phyloP scores from a whole-genome alignment of 2,888 invertebrate species.

The Chrysodeixis includens region DNA sequence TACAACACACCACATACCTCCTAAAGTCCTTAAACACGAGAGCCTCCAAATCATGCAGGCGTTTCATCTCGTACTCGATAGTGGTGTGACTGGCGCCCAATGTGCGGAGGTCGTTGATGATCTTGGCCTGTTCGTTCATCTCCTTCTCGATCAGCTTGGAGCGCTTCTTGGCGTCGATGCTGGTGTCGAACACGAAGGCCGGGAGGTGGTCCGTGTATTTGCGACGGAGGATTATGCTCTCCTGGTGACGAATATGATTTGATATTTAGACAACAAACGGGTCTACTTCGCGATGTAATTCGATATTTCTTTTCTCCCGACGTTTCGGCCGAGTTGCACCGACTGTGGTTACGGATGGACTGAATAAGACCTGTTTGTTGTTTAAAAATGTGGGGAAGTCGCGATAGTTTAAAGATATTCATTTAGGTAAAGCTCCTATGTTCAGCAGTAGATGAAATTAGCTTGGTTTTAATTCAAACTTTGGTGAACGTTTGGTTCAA shows the following conservation, averaged over 20 bases:
- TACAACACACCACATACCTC: constrained; percentile 78
- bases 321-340: too few species aligned
- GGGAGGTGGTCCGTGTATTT: constrained; percentile 94
- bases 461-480: too few species aligned
- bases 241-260: constrained; percentile 74
- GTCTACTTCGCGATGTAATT: too few species aligned
- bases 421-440: background rate
- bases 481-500: too few species aligned
- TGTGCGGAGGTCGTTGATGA: constrained; percentile 96
- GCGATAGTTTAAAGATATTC: too few species aligned
- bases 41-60: constrained; percentile 97
- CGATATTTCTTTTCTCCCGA: too few species aligned
- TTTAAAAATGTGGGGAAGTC: too few species aligned
- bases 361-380: too few species aligned
- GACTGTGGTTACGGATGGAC: too few species aligned
- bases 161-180: constrained; percentile 94
- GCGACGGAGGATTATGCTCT: constrained; percentile 91
- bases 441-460: background rate
- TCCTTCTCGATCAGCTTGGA: constrained; percentile 98
- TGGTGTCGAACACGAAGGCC: constrained; percentile 94
- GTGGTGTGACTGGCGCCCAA: constrained; percentile 96
- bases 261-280: too few species aligned
- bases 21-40: constrained; percentile 98
- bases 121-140: constrained; percentile 99
- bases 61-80: constrained; percentile 97